Percentiles rank a stretch among this genome's conserved stretches.
phyloP scores from a whole-genome alignment of 2,113 vertebrate genomes.

The Paratilapia polleni region DNA sequence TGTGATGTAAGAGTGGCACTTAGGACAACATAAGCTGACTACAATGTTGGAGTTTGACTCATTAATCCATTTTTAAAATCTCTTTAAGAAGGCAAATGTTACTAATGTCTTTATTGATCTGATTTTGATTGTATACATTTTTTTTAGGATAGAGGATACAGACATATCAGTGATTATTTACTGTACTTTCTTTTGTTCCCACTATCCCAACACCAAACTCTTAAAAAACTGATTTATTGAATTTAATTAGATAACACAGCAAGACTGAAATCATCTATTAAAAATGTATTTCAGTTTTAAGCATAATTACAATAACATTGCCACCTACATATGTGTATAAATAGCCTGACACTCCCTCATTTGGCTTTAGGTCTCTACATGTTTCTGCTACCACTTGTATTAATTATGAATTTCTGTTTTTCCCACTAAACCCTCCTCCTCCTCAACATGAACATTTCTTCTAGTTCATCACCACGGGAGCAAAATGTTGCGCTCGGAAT shows the following conservation, averaged over 20 bases:
- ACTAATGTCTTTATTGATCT: neutral
- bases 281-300: neutral
- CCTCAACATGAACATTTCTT: slow-evolving; percentile 92
- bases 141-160: neutral
- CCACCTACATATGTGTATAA: neutral
- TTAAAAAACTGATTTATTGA: neutral
- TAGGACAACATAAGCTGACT: no score
- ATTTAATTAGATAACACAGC: neutral
- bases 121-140: neutral
- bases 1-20: neutral
- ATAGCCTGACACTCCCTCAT: neutral
- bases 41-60: no score
- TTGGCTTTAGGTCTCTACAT: slow-evolving; percentile 1
- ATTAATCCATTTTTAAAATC: no score
- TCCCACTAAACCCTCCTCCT: slow-evolving; percentile 63
- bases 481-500: slow-evolving; percentile 99
- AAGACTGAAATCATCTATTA: neutral
- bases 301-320: neutral
- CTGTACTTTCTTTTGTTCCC: neutral
- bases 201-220: neutral
- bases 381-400: slow-evolving; percentile 37
- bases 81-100: neutral
- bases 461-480: slow-evolving; percentile 99
- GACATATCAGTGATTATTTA: no score
- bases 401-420: slow-evolving; percentile 47